These are phyloP conservation scores for Solenopsis invicta DNA, from an alignment of 1,140 invertebrate genomes.

Conservation along the genomic window DNA sequence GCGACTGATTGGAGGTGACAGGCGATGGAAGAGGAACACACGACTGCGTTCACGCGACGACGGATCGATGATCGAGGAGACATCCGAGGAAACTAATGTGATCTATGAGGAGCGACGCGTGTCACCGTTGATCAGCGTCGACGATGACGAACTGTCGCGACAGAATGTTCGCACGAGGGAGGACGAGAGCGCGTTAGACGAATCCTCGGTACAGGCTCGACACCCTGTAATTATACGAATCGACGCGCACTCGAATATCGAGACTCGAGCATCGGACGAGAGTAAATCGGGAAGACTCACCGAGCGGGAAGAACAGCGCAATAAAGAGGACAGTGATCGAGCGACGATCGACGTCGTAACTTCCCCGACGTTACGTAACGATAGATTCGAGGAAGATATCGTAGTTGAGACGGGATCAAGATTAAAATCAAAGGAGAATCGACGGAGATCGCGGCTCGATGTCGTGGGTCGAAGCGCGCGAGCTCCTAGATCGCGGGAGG, in stretches of 20 bases:
- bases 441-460: not conserved
- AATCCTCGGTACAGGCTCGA: constrained; percentile 11
- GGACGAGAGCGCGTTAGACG: not conserved
- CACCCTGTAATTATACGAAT: constrained; percentile 28
- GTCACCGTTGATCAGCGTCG: constrained; percentile 41
- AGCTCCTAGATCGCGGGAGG: constrained; percentile 33
- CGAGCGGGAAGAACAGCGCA: not conserved
- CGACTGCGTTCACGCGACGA: constrained; percentile 3
- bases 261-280: not conserved
- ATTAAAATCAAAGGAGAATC: not conserved
- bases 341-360: not conserved
- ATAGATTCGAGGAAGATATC: not conserved
- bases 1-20: constrained; percentile 38
- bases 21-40: constrained; percentile 23
- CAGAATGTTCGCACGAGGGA: not conserved
- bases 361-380: constrained; percentile 35
- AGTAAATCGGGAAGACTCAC: not conserved
- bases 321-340: not conserved
- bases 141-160: not conserved
- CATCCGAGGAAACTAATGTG: constrained; percentile 2
- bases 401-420: constrained; percentile 4
- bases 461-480: not conserved
- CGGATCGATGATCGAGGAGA: constrained; percentile 35
- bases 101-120: constrained; percentile 19
- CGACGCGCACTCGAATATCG: not conserved